Conservation (phyloP, 2,888 invertebrate species). For the Cephonodes hylas region DNA sequence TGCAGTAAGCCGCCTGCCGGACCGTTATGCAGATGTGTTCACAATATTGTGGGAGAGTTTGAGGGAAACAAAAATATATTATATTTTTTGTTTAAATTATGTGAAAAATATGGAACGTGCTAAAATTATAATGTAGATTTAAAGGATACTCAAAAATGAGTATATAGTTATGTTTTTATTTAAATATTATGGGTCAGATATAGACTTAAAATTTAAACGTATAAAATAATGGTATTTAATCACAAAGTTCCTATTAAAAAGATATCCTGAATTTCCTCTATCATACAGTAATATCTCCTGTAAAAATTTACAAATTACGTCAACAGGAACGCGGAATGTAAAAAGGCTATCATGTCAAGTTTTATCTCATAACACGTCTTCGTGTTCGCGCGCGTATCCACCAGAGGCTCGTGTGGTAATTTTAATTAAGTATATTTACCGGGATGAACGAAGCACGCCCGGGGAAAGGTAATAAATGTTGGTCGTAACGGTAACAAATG, state of each 20-base stretch:
- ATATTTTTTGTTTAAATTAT: too few relatives aligned
- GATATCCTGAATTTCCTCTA: too few relatives aligned
- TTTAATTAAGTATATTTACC: conserved; percentile 77
- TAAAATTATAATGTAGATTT: too few relatives aligned
- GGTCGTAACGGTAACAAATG: conserved; percentile 70
- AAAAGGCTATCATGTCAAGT: conserved; percentile 19
- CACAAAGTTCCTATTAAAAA: too few relatives aligned
- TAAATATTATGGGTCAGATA: too few relatives aligned
- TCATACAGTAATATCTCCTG: background rate
- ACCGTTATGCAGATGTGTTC: background rate
- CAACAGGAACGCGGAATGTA: background rate
- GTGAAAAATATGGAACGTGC: too few relatives aligned
- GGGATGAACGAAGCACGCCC: conserved; percentile 54
- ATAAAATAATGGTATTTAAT: too few relatives aligned
- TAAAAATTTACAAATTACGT: background rate
- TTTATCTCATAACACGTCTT: conserved; percentile 57
- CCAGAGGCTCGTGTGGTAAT: conserved; percentile 64
- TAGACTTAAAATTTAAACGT: too few relatives aligned
- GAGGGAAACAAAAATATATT: background rate
- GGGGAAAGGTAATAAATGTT: conserved; percentile 64
- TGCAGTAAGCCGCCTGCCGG: background rate
- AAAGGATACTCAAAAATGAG: too few relatives aligned
- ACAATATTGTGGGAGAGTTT: background rate
- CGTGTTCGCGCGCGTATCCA: conserved; percentile 52
- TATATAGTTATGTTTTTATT: too few relatives aligned